These are phyloP conservation scores for Agriotes lineatus DNA, from an alignment of 2,888 invertebrate species.

Conservation along the genomic window DNA sequence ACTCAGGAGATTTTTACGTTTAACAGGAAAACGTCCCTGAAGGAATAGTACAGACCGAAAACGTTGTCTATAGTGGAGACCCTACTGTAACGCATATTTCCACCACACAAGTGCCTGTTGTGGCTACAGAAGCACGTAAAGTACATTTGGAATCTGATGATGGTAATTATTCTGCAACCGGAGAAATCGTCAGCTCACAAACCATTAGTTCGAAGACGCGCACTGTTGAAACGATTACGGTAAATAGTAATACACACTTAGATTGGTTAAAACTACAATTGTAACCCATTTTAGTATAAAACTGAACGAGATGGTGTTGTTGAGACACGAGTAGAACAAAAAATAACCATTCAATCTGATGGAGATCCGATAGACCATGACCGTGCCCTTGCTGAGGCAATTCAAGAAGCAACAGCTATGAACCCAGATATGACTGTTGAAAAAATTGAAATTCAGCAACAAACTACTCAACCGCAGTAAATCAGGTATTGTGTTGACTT, in stretches of 20 bases:
- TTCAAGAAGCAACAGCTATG: conserved; percentile 98
- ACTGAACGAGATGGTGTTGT: conserved; percentile 97
- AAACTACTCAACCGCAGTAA: conserved; percentile 75
- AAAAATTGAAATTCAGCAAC: conserved; percentile 97
- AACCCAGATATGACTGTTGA: conserved; percentile 99
- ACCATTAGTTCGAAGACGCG: conserved; percentile 97
- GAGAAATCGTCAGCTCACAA: conserved; percentile 95
- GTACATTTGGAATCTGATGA: conserved; percentile 75
- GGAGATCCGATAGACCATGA: conserved; percentile 98
- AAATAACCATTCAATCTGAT: conserved; percentile 97
- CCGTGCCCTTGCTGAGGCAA: conserved; percentile 95
- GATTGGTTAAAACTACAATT: too few relatives aligned
- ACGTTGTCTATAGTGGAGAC: conserved; percentile 73
- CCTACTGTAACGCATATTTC: conserved; percentile 69
- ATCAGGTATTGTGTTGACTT: conserved; percentile 28
- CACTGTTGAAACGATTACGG: conserved; percentile 98
- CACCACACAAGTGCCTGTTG: conserved; percentile 75
- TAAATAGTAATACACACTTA: too few relatives aligned
- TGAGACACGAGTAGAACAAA: conserved; percentile 97
- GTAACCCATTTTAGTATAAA: conserved; percentile 89
- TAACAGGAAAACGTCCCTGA: conserved; percentile 66
- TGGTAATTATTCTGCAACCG: conserved; percentile 77
- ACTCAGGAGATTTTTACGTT: too few relatives aligned
- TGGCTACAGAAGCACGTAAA: conserved; percentile 76
- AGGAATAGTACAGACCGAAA: conserved; percentile 77